Percentiles rank a stretch among this genome's conserved stretches.
phyloP scores from a whole-genome alignment of 2,888 invertebrate species.

The Allophyes oxyacanthae region DNA sequence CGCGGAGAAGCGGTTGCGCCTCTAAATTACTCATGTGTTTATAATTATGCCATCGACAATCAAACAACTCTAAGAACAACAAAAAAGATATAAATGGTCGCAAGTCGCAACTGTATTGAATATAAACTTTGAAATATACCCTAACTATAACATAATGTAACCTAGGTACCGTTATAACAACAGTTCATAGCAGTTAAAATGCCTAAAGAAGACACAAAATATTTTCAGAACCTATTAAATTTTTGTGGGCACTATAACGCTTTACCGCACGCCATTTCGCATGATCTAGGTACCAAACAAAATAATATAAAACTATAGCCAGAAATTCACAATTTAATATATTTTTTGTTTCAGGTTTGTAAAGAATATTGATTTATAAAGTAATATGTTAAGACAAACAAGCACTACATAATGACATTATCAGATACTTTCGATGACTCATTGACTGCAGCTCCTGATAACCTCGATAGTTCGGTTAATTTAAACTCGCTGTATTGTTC shows the following conservation, averaged over 20 bases:
- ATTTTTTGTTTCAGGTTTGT: constrained; percentile 60
- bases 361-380: constrained; percentile 30
- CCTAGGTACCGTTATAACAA: too few relatives aligned
- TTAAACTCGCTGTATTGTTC: constrained; percentile 82
- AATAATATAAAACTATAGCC: not conserved
- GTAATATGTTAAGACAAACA: constrained; percentile 27
- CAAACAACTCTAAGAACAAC: too few relatives aligned
- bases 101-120: too few relatives aligned
- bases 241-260: constrained; percentile 9
- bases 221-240: not conserved
- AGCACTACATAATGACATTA: constrained; percentile 71
- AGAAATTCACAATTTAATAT: not conserved
- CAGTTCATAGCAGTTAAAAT: not conserved
- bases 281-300: constrained; percentile 20
- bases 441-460: constrained; percentile 62
- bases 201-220: constrained; percentile 2
- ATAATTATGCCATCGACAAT: too few relatives aligned
- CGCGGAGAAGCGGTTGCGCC: not conserved
- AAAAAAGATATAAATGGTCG: too few relatives aligned
- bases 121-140: too few relatives aligned
- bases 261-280: constrained; percentile 22
- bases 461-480: constrained; percentile 70
- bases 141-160: too few relatives aligned
- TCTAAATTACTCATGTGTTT: too few relatives aligned
- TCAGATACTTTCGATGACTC: constrained; percentile 67